Evolutionary conservation across 1,140 invertebrate genomes (phyloP).

Genomic region (Bursaphelenchus mucronatus): DNA sequence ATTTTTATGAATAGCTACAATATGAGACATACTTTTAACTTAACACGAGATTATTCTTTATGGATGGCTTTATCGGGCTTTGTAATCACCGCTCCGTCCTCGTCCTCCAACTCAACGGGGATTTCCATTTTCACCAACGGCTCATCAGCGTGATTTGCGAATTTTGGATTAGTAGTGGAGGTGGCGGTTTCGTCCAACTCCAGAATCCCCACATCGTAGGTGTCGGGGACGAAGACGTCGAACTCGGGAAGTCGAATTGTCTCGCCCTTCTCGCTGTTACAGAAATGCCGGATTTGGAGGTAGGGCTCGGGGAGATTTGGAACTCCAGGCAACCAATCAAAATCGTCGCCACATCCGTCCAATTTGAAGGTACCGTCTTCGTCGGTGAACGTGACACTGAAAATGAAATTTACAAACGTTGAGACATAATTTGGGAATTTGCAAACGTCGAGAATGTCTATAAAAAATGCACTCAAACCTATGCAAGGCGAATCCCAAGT

Average conservation of each 20-base stretch:
- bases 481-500: too few relatives aligned
- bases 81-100: slow-evolving; percentile 6
- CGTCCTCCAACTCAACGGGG: not conserved
- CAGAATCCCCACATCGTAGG: slow-evolving; percentile 37
- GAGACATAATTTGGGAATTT: too few relatives aligned
- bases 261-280: slow-evolving; percentile 49
- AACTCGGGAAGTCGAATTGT: slow-evolving; percentile 27
- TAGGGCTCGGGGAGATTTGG: slow-evolving; percentile 48
- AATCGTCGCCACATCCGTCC: slow-evolving; percentile 49
- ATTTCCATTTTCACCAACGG: slow-evolving; percentile 2
- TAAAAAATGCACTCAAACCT: not conserved
- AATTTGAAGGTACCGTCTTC: slow-evolving; percentile 46
- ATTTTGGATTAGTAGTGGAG: not conserved
- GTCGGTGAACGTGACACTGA: slow-evolving; percentile 42
- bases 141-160: slow-evolving; percentile 3
- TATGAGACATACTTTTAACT: too few relatives aligned
- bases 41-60: not conserved
- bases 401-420: not conserved
- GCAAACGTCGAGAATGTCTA: too few relatives aligned
- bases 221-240: slow-evolving; percentile 46
- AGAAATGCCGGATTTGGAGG: slow-evolving; percentile 47
- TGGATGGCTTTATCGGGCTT: slow-evolving; percentile 12
- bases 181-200: slow-evolving; percentile 10
- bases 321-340: slow-evolving; percentile 49
- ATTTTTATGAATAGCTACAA: too few relatives aligned